phyloP scores from a whole-genome alignment of 2,888 invertebrate species.

The Brenthis hecate region DNA sequence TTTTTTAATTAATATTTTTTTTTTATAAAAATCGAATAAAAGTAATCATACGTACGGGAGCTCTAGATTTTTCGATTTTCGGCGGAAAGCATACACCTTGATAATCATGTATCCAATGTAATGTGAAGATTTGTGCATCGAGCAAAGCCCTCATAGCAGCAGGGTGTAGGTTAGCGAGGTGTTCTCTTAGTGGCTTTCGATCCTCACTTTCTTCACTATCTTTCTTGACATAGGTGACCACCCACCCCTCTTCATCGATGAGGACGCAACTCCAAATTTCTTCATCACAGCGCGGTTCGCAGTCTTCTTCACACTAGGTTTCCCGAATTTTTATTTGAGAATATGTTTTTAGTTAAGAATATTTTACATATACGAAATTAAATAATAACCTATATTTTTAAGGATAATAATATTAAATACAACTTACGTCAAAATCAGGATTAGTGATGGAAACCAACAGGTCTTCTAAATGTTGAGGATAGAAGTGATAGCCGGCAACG shows the following conservation, averaged over 20 bases:
- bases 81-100: constrained; percentile 69
- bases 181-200: constrained; percentile 55
- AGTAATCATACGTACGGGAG: constrained; percentile 50
- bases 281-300: constrained; percentile 63
- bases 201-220: constrained; percentile 46
- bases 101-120: constrained; percentile 73
- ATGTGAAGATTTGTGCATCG: constrained; percentile 59
- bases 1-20: constrained; percentile 4
- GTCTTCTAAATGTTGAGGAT: constrained; percentile 64
- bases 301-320: constrained; percentile 55
- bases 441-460: constrained; percentile 60
- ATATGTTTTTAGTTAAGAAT: too few relatives aligned
- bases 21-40: background rate
- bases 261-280: constrained; percentile 66
- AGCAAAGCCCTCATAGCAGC: constrained; percentile 65
- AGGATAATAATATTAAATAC: background rate
- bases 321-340: too few relatives aligned
- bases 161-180: constrained; percentile 62
- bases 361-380: too few relatives aligned
- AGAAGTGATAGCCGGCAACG: constrained; percentile 73
- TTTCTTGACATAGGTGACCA: constrained; percentile 56
- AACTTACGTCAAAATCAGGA: constrained; percentile 52
- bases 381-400: background rate
- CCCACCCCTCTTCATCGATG: constrained; percentile 74
- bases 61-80: constrained; percentile 38